A percentile compares a stretch with the other conserved stretches of the same genome.
These are phyloP conservation scores for Elanus axillaris DNA, from an alignment of 2,113 vertebrate species.

Conservation along the genomic window DNA sequence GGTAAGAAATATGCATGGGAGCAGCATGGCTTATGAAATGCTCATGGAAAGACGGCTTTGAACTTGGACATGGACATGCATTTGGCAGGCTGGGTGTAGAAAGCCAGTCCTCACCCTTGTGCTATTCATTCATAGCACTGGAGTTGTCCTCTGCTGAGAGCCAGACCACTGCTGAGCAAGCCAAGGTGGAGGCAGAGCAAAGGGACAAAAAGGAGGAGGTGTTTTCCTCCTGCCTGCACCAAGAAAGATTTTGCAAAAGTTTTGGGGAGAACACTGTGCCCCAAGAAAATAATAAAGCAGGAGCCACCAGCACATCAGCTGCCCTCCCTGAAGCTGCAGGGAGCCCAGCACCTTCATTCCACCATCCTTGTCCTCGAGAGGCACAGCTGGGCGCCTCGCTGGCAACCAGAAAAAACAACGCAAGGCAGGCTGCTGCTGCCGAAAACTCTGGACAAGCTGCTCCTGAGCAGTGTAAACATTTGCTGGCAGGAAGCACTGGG, in stretches of 20 bases:
- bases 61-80: fast-evolving
- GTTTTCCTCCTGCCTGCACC: not conserved
- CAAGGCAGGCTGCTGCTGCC: not conserved
- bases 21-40: fast-evolving
- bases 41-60: not conserved
- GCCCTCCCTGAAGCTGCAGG: not conserved
- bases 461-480: not conserved
- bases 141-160: not conserved
- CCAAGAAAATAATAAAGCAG: not conserved
- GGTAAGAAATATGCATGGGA: not conserved
- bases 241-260: not conserved
- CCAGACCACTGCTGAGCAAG: not conserved
- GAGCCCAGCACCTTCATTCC: not conserved
- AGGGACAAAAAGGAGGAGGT: not conserved
- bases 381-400: not conserved
- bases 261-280: not conserved
- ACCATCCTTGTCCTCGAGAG: fast-evolving
- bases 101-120: not conserved
- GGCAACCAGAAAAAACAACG: not conserved
- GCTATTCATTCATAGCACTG: fast-evolving
- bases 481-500: not conserved
- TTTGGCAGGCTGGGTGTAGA: not conserved
- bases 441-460: not conserved
- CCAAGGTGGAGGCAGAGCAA: not conserved
- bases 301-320: not conserved